Percentiles rank a stretch among this genome's conserved stretches.
Conservation (phyloP, 2,888 invertebrate genomes). For the Cephus pulcher region DNA sequence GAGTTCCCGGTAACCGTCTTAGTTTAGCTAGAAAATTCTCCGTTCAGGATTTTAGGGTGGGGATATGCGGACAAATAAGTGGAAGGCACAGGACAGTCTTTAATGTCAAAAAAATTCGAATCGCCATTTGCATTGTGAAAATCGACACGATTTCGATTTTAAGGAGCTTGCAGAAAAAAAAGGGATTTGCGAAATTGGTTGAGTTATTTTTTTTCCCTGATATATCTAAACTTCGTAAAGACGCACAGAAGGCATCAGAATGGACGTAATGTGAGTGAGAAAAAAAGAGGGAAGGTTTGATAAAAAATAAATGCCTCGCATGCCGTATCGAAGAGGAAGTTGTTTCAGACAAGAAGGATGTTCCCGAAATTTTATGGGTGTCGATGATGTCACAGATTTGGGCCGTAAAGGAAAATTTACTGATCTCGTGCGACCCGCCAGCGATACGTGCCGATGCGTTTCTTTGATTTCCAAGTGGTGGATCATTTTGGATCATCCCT, state of each 20-base stretch:
- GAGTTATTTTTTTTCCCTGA: no score
- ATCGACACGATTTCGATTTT: background rate
- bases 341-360: slow-evolving; percentile 32
- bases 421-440: slow-evolving; percentile 27
- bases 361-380: slow-evolving; percentile 44
- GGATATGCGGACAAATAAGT: background rate
- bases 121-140: background rate
- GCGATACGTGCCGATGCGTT: background rate
- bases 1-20: background rate
- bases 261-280: background rate
- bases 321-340: slow-evolving; percentile 27
- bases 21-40: background rate
- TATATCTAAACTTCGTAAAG: background rate
- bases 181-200: background rate
- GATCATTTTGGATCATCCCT: background rate
- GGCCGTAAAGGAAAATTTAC: slow-evolving; percentile 51
- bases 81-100: background rate
- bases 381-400: slow-evolving; percentile 53
- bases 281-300: slow-evolving; percentile 21
- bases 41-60: background rate
- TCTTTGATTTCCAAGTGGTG: background rate
- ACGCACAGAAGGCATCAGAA: background rate
- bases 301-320: slow-evolving; percentile 12
- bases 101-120: background rate
- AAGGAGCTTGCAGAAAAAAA: background rate